Evolutionary conservation across 2,113 vertebrate genomes (phyloP), one percentile per base, ranked within the genome.

Genomic region (Bubo bubo): DNA sequence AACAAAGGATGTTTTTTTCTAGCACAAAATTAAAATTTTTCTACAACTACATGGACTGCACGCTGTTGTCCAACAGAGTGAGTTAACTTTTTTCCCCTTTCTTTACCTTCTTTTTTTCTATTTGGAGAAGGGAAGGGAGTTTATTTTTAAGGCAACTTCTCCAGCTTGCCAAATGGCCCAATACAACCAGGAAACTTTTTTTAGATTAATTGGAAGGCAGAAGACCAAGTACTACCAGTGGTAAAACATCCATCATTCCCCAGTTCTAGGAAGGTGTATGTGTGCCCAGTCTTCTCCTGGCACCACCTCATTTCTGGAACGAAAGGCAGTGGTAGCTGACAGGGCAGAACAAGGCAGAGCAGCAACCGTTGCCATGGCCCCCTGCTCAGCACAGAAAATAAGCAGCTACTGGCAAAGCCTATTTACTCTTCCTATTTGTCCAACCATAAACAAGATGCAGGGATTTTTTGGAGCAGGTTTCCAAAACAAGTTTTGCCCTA

Each of bases 371-470:
- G 67, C 93, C 86, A 90, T 8, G n/a, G 86, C 79, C 95, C 70
- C 71, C 79, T 11, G 41, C n/a, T 14, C 90, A 89, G 79, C 93
- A 93, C 58, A 76, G 18, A 24, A 77, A 90, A 77, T 3, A 49
- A 91, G 84, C 80, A 77, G 94, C 87, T 95, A 66, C 64, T 87
- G 92, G 90, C 87, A 93, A 84, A 86, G 79, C 52, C 55, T 56
- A 56, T 77, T 66, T 39, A 64, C 72, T 73, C 72, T 66, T 94
- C 9, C 0, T 37, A 75, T 70, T 83, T 91, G 83, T 37, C 86
- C 89, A 91, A 8, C 67, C 73, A 84, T 30, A 49, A 81, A 91
- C 34, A 77, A 76, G 32, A 88, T 6, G 23, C 50, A 53, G 24
- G 49, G 52, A 1, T 9, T 64, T 84, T 94, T 47, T 32, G 37